Evolutionary conservation across 1,140 invertebrate species (phyloP), one percentile per base, ranked within the genome.

Genomic region (Teleogryllus occipitalis): DNA sequence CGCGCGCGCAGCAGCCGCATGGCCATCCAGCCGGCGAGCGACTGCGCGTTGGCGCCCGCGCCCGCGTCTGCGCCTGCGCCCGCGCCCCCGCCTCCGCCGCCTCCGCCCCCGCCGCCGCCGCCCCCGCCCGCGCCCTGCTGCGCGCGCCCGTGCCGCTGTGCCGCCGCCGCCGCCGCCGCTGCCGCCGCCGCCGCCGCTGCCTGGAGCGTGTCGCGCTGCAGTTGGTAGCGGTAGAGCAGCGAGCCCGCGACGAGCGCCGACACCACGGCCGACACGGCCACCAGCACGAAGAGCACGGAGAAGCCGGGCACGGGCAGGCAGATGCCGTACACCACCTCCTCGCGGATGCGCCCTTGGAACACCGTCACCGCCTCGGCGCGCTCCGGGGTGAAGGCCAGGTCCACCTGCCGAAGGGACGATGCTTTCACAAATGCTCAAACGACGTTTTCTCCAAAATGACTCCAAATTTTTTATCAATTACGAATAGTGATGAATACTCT

Each of bases 271-370:
- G 94, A 94, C 8, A 95, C 91, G 0, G 95, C 93, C 5, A 96
- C 93, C 15, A 96, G 89, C 47, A 96, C 93, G 85, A 97, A 97
- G 8, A 96, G 88, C 7, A 94, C 91, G 82, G 95, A 95, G 84
- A 97, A 96, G 22, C 95, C 93, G 0, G 94, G 92, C 39, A 95
- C 92, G 0, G 96, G 95, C 86, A 97, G 90, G 83, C 96, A 97
- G 49, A 97, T 95, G 65, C 95, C 96, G 84, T 97, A 97, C 0
- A 97, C 93, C 1, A 96, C 82, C 85, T 96, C 95, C 85, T 95
- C 93, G 65, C 92, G 89, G 84, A 96, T 96, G 83, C 93, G 89
- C 46, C 95, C 96, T 85, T 95, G 93, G 85, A 96, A 96, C 0
- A 95, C 93, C 10, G 93, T 95, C 0, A 95, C 94, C 0, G 94